phyloP scores from a whole-genome alignment of 2,888 invertebrate genomes.

The Tribolium freemani region DNA sequence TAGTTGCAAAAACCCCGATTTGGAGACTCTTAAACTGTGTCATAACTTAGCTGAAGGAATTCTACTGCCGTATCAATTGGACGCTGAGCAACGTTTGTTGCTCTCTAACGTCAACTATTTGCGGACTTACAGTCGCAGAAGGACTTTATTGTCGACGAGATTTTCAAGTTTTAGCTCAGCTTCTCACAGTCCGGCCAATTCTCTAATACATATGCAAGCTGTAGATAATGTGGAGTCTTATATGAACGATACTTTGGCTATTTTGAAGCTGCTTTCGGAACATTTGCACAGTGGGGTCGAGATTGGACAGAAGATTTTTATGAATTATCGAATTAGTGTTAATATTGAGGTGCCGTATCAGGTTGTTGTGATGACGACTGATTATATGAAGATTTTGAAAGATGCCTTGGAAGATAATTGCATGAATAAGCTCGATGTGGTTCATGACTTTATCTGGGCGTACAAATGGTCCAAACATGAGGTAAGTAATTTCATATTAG shows the following conservation, averaged over 20 bases:
- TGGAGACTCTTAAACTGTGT: slow-evolving; percentile 75
- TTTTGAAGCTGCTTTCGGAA: slow-evolving; percentile 69
- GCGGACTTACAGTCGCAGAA: slow-evolving; percentile 64
- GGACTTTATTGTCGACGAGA: slow-evolving; percentile 61
- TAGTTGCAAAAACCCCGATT: slow-evolving; percentile 67
- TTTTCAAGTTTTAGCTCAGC: slow-evolving; percentile 59
- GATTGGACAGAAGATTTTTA: slow-evolving; percentile 71
- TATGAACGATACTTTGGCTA: slow-evolving; percentile 61
- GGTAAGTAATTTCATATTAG: slow-evolving; percentile 55
- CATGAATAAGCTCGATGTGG: slow-evolving; percentile 72
- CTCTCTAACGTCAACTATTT: slow-evolving; percentile 67
- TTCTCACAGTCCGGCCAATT: slow-evolving; percentile 48
- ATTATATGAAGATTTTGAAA: slow-evolving; percentile 70
- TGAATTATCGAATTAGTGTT: slow-evolving; percentile 72
- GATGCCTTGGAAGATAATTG: slow-evolving; percentile 71
- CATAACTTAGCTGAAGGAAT: slow-evolving; percentile 76
- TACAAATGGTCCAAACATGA: slow-evolving; percentile 71
- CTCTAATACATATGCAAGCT: slow-evolving; percentile 38
- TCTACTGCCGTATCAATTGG: slow-evolving; percentile 75
- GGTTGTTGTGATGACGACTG: slow-evolving; percentile 69
- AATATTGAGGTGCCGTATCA: slow-evolving; percentile 73
- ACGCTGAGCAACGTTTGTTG: slow-evolving; percentile 75
- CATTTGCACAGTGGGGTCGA: slow-evolving; percentile 70
- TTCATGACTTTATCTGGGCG: slow-evolving; percentile 73
- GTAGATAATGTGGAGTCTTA: slow-evolving; percentile 47